Evolutionary conservation across 2,888 invertebrate genomes (phyloP).

Genomic region (Apocheima hispidaria): DNA sequence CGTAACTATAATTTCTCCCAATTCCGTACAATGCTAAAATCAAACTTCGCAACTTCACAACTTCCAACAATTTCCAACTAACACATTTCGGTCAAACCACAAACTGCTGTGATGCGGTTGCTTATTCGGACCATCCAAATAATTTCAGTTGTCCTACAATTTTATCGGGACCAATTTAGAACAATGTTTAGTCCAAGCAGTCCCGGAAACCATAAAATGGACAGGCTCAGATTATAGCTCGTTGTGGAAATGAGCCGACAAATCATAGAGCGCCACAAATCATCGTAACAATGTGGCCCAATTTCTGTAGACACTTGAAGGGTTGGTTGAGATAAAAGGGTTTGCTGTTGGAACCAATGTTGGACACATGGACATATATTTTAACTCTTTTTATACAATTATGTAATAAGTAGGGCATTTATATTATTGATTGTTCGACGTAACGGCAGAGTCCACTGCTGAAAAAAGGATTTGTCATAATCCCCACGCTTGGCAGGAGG

Average conservation of each 20-base stretch:
- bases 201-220: slow-evolving; percentile 38
- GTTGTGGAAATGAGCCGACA: slow-evolving; percentile 31
- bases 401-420: too few species aligned
- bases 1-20: slow-evolving; percentile 13
- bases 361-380: not conserved
- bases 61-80: slow-evolving; percentile 31
- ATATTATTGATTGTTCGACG: too few species aligned
- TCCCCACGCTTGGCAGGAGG: too few species aligned
- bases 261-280: slow-evolving; percentile 32
- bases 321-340: slow-evolving; percentile 21
- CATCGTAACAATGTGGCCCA: slow-evolving; percentile 33
- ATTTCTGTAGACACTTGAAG: slow-evolving; percentile 23
- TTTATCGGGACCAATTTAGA: slow-evolving; percentile 1
- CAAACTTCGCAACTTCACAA: slow-evolving; percentile 21
- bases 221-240: slow-evolving; percentile 27
- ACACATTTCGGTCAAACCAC: slow-evolving; percentile 34
- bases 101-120: slow-evolving; percentile 23
- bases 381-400: too few species aligned
- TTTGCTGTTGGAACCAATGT: slow-evolving; percentile 13
- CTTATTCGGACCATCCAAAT: slow-evolving; percentile 26
- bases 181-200: slow-evolving; percentile 13
- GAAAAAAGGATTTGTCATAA: too few species aligned
- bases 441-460: too few species aligned
- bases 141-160: slow-evolving; percentile 34
- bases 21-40: slow-evolving; percentile 18